Conservation (phyloP, 2,888 invertebrate genomes). For the Ornithoptera alexandrae region DNA sequence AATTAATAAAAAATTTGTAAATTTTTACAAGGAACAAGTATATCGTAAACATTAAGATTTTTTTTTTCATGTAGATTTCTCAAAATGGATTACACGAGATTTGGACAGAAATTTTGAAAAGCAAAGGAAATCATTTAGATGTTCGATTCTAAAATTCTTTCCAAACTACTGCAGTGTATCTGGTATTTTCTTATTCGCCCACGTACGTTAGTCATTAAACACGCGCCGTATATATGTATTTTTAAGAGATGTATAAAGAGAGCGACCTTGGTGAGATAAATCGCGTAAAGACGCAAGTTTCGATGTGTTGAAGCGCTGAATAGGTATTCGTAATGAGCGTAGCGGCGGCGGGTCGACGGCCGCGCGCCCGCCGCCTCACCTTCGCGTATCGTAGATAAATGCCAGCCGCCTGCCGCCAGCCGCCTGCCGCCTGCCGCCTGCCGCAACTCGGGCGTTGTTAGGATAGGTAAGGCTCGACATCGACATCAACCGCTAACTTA, state of each 20-base stretch:
- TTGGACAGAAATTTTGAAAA: no score
- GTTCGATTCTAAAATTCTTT: no score
- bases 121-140: no score
- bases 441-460: slow-evolving; percentile 51
- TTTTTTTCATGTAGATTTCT: no score
- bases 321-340: slow-evolving; percentile 62
- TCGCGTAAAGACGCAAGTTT: slow-evolving; percentile 39
- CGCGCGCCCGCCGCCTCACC: slow-evolving; percentile 72
- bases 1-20: no score
- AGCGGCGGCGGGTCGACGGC: slow-evolving; percentile 62
- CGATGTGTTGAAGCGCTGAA: slow-evolving; percentile 44
- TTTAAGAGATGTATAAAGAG: slow-evolving; percentile 30
- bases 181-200: no score
- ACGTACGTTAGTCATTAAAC: slow-evolving; percentile 5
- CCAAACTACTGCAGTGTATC: no score
- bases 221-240: slow-evolving; percentile 7
- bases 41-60: no score
- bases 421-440: slow-evolving; percentile 11
- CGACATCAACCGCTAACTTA: no score
- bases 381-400: slow-evolving; percentile 66
- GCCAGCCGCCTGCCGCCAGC: slow-evolving; percentile 52
- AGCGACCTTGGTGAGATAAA: slow-evolving; percentile 40
- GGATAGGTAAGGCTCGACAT: slow-evolving; percentile 47
- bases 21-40: no score
- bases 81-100: no score